These are phyloP conservation scores for Apteryx owenii DNA, from an alignment of 2,113 vertebrate species.

Conservation along the genomic window DNA sequence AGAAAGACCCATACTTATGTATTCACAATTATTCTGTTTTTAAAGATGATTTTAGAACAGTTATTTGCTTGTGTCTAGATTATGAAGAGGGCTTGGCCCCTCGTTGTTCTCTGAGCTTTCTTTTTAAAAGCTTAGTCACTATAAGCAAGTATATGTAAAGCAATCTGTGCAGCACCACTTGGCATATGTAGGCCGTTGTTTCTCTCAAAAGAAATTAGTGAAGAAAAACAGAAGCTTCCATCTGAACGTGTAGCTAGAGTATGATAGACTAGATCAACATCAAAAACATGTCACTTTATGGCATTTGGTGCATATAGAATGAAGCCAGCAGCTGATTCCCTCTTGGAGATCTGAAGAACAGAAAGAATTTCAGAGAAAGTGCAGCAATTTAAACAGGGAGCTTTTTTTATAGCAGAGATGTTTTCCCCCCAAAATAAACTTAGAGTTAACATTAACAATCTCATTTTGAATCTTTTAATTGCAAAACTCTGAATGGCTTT, in stretches of 20 bases:
- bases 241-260: background rate
- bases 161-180: background rate
- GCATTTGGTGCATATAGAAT: background rate
- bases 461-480: slow-evolving; percentile 49
- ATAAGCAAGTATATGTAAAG: rapidly evolving
- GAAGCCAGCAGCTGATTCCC: background rate
- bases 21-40: background rate
- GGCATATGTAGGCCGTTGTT: background rate
- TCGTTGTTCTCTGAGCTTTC: background rate
- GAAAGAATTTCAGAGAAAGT: background rate
- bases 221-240: background rate
- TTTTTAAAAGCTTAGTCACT: background rate
- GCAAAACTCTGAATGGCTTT: slow-evolving; percentile 23
- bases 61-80: background rate
- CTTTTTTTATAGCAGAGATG: background rate
- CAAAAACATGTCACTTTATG: background rate
- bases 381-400: background rate
- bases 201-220: background rate
- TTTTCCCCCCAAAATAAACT: slow-evolving; percentile 1
- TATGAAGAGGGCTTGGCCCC: background rate
- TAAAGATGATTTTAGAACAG: background rate
- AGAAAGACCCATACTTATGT: rapidly evolving
- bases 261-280: background rate
- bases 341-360: background rate
- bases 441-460: slow-evolving; percentile 26